Evolutionary conservation across 2,888 invertebrate genomes (phyloP).

Genomic region (Dasypolia templi): DNA sequence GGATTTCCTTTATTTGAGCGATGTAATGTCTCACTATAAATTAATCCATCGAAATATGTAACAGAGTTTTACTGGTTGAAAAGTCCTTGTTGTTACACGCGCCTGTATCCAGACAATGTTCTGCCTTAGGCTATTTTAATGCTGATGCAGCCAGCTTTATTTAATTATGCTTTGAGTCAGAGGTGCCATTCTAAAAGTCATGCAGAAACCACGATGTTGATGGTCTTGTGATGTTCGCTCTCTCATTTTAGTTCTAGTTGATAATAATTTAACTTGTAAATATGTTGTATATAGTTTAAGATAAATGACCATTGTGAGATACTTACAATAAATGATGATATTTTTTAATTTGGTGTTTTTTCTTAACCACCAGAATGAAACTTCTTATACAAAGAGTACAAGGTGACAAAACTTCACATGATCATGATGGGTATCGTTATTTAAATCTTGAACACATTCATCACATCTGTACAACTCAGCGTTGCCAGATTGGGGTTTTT

Average conservation of each 20-base stretch:
- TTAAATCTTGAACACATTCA: too few species aligned
- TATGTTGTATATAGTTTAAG: constrained; percentile 55
- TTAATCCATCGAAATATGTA: not conserved
- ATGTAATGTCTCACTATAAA: not conserved
- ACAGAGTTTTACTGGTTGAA: too few species aligned
- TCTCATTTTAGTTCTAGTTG: constrained; percentile 27
- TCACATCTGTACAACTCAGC: too few species aligned
- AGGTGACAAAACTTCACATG: too few species aligned
- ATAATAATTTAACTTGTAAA: constrained; percentile 55
- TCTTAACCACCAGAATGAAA: too few species aligned
- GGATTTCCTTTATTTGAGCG: too few species aligned
- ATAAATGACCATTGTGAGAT: constrained; percentile 58
- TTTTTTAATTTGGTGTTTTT: constrained; percentile 25
- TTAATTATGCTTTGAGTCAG: not conserved
- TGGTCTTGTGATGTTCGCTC: not conserved
- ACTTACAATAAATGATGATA: constrained; percentile 50
- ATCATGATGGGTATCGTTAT: too few species aligned
- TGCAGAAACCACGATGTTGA: not conserved
- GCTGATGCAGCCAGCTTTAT: constrained; percentile 4
- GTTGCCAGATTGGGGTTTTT: too few species aligned
- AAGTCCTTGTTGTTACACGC: not conserved
- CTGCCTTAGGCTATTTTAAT: too few species aligned
- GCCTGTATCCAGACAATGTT: too few species aligned
- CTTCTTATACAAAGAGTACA: too few species aligned
- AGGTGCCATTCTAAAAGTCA: constrained; percentile 11